Evolutionary conservation across 2,888 invertebrate genomes (phyloP), one percentile per base, ranked within the genome.

Genomic region (Caenorhabditis uteleia): DNA sequence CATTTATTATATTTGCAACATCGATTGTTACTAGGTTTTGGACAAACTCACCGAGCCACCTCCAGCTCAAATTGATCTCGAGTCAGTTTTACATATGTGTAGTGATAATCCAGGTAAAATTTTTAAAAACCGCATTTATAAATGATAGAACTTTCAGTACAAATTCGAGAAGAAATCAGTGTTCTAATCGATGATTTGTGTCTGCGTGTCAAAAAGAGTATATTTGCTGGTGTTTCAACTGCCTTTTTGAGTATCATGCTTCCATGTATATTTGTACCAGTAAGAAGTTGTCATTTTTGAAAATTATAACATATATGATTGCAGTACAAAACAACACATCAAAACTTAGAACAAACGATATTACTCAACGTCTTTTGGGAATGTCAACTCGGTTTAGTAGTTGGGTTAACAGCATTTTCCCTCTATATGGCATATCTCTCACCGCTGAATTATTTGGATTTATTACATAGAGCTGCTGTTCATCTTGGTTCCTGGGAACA

Each of bases 181-280:
- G 87, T 88, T 36, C 84, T 97, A 7, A 89, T 91, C 68, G 88
- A 89, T 29, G 95, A 95, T 85, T 94, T 95, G 82, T 94, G 94
- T 83, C 88, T 89, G 68, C 87, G 95, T 33, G 88, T 95, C 80
- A 93, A 93, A 84, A 91, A 84, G 90, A 68, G 93, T 55, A 86
- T 95, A 2, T 92, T 91, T 83, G 88, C 90, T 71, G 91, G 93
- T 0, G 88, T 93, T 39, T 85, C 91, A 6, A 91, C 90, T 75
- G 91, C 92, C 0, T 94, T 93, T 83, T 93, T 92, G 84, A 89
- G 91, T 38, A 90, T 91, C 55, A 90, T 93, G 82, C 88, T 94
- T 57, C 94, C 94, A 0, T 90, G 91, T 80, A 90, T 91, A 83
- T 92, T 94, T 87, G 90, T 91, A 29, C 91, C 91, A 87, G 91